Conservation (phyloP, 2,797 vertebrate genomes). For the Anabacerthia variegaticeps region DNA sequence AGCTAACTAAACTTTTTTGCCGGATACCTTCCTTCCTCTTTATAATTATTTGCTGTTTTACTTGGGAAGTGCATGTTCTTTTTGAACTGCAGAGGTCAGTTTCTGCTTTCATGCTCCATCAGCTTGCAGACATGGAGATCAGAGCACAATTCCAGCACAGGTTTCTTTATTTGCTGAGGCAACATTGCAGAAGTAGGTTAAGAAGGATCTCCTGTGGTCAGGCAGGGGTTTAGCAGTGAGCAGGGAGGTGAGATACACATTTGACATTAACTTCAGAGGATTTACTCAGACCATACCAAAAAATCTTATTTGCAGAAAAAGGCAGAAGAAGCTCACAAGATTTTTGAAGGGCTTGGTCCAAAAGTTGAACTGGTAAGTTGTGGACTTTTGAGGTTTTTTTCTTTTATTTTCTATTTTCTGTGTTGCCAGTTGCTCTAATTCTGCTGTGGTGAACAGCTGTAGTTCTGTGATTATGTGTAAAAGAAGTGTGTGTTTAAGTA, state of each 20-base stretch:
- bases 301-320: constrained; percentile 87
- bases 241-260: neutral
- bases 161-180: neutral
- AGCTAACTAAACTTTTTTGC: neutral
- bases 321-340: constrained; percentile 98
- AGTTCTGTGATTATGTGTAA: neutral
- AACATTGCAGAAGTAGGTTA: neutral
- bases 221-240: neutral
- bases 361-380: constrained; percentile 94
- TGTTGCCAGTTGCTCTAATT: neutral
- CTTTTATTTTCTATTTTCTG: neutral
- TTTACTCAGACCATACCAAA: neutral
- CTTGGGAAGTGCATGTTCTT: neutral
- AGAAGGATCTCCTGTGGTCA: neutral
- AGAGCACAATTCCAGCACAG: neutral
- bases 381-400: neutral
- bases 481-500: neutral
- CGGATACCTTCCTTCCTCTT: neutral
- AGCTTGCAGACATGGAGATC: neutral
- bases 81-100: neutral
- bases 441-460: neutral
- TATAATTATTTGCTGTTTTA: neutral
- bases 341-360: constrained; percentile 95
- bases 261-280: neutral
- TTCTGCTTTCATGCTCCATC: neutral